Evolutionary conservation across 1,140 invertebrate species (phyloP), one percentile per base, ranked within the genome.

Genomic region (Epicauta chinensis): DNA sequence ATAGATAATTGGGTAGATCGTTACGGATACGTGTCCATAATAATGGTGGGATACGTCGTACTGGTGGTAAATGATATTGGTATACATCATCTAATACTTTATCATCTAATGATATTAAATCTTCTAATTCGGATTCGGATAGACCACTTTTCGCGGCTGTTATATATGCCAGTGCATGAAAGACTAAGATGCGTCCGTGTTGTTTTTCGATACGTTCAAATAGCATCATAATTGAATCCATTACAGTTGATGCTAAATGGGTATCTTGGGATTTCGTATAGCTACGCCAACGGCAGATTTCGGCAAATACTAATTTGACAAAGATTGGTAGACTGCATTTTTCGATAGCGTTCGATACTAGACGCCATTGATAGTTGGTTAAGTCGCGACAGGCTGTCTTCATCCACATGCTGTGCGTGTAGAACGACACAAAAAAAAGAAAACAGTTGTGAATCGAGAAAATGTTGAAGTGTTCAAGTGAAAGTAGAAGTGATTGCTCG

Each of bases 191-290:
- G 51, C 91, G 82, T 1, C 93, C 93, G 64, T 97, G 93, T 77
- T 92, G 89, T 64, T 92, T 92, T 72, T 97, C 93, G 51, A 96
- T 93, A 57, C 92, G 78, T 62, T 96, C 92, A 67, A 96, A 96
- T 1, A 97, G 74, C 82, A 97, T 91, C 84, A 96, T 96, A 61
- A 98, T 98, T 11, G 89, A 93, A 66, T 98, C 94, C 86, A 96
- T 97, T 0, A 98, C 94, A 4, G 91, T 96, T 16, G 87, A 90
- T 0, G 93, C 92, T 31, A 98, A 73, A 62, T 90, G 84, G 0
- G 93, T 97, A 59, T 94, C 91, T 55, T 91, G 86, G 0, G 91
- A 87, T 68, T 91, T 91, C 0, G 93, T 96, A 68, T 98, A 98
- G 51, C 93, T 97, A 40, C 93, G 82, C 96, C 96, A 98, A 47